These are phyloP conservation scores for Chrysina gloriosa DNA, from an alignment of 2,888 invertebrate genomes.

Conservation along the genomic window DNA sequence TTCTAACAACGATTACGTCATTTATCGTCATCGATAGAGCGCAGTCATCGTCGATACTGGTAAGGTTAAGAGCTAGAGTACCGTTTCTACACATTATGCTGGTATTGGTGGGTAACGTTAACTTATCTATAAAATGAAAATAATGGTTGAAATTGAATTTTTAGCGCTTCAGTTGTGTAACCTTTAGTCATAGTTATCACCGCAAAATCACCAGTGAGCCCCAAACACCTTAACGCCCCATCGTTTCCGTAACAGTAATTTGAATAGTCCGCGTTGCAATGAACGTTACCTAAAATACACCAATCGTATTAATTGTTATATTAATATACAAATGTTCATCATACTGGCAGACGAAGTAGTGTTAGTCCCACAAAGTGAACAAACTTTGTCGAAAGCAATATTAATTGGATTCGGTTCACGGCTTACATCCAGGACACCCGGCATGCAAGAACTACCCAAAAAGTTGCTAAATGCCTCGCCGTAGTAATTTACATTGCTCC, in stretches of 20 bases:
- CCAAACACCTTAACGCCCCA: slow-evolving; percentile 72
- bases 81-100: slow-evolving; percentile 72
- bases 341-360: neutral
- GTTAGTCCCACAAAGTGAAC: slow-evolving; percentile 45
- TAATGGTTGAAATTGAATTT: neutral
- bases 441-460: slow-evolving; percentile 72
- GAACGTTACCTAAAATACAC: neutral
- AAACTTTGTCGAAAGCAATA: slow-evolving; percentile 56
- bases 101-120: neutral
- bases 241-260: slow-evolving; percentile 72
- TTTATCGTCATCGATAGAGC: slow-evolving; percentile 71
- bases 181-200: slow-evolving; percentile 65
- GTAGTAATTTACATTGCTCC: slow-evolving; percentile 71
- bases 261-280: slow-evolving; percentile 67
- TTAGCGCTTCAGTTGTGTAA: slow-evolving; percentile 47
- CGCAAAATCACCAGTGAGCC: slow-evolving; percentile 69
- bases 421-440: slow-evolving; percentile 65
- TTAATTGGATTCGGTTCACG: slow-evolving; percentile 35
- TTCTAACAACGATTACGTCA: slow-evolving; percentile 70
- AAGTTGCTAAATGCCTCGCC: slow-evolving; percentile 68
- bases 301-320: neutral
- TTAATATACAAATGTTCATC: neutral
- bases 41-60: slow-evolving; percentile 68
- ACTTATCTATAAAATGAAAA: neutral
- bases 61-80: slow-evolving; percentile 67